Evolutionary conservation across 23 tunicate species (phyloP).

Genomic region (Styela plicata): DNA sequence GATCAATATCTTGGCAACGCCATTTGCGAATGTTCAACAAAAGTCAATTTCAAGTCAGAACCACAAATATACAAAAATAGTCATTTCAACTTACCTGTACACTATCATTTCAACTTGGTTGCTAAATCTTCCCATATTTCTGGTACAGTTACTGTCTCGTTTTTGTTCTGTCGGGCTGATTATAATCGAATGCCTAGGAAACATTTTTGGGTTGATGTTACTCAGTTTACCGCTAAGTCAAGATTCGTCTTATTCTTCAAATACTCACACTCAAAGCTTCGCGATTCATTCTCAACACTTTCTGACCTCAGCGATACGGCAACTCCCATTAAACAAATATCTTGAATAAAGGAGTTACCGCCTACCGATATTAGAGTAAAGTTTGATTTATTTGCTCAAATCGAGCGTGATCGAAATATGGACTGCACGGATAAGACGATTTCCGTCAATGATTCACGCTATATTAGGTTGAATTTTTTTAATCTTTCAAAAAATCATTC

Average conservation of each 20-base stretch:
- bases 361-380: background rate
- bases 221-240: too few species aligned
- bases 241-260: too few species aligned
- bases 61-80: too few species aligned
- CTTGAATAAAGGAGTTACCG: background rate
- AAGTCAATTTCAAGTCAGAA: too few species aligned
- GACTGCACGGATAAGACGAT: too few species aligned
- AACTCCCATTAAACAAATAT: background rate
- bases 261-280: background rate
- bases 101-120: conserved; percentile 27
- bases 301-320: background rate
- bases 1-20: too few species aligned
- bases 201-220: too few species aligned
- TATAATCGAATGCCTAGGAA: background rate
- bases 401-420: background rate
- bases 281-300: background rate
- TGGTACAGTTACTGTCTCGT: background rate
- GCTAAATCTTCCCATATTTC: conserved; percentile 22
- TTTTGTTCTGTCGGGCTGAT: background rate
- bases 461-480: too few species aligned
- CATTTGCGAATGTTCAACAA: too few species aligned
- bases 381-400: background rate
- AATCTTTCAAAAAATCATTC: too few species aligned
- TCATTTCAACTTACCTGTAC: too few species aligned
- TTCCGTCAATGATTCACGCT: too few species aligned